Evolutionary conservation across 2,113 vertebrate species (phyloP).

Genomic region (Mohoua ochrocephala): DNA sequence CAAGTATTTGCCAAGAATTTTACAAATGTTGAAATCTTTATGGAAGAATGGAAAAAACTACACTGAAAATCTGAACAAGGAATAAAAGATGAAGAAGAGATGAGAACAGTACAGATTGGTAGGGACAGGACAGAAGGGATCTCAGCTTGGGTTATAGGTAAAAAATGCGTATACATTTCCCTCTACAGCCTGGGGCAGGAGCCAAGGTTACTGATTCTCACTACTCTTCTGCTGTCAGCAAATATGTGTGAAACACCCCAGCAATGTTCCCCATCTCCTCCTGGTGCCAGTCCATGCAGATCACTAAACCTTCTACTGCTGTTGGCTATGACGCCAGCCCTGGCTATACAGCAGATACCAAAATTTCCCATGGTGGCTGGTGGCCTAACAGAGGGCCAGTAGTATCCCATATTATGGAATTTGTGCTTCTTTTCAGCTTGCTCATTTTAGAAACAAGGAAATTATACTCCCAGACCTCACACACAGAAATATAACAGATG

Average conservation of each 20-base stretch:
- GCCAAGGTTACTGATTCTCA: neutral
- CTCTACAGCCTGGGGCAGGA: neutral
- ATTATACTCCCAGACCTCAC: neutral
- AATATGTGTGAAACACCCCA: neutral
- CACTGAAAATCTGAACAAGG: neutral
- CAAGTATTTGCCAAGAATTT: neutral
- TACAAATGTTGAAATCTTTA: neutral
- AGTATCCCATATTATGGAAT: neutral
- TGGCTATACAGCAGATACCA: neutral
- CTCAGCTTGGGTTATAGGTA: neutral
- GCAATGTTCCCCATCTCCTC: neutral
- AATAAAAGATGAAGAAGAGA: neutral
- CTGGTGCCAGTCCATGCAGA: neutral
- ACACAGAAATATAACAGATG: neutral
- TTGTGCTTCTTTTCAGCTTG: neutral
- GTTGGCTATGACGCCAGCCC: neutral
- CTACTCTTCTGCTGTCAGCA: neutral
- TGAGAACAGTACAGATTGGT: neutral
- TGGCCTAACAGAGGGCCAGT: neutral
- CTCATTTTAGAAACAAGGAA: slow-evolving; percentile 10
- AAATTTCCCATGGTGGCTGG: neutral
- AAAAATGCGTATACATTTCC: neutral
- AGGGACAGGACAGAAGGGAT: neutral
- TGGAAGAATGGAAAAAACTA: neutral
- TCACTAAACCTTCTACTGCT: neutral